Evolutionary conservation across 2,888 invertebrate species (phyloP).

Genomic region (Craniophora ligustri): DNA sequence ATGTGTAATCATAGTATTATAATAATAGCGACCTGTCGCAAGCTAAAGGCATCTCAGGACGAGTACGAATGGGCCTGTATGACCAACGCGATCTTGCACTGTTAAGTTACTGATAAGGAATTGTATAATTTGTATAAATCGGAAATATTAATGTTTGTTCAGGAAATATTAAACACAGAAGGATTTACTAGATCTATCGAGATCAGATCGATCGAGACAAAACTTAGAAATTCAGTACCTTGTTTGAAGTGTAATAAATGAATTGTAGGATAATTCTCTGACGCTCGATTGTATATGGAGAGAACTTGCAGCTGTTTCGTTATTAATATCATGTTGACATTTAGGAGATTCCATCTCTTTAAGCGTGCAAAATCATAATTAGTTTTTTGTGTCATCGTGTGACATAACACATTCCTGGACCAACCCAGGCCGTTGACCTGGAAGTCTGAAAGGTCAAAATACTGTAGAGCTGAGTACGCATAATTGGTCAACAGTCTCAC

Average conservation of each 20-base stretch:
- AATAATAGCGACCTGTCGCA: slow-evolving; percentile 77
- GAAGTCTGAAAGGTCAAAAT: slow-evolving; percentile 72
- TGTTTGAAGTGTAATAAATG: neutral
- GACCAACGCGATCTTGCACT: slow-evolving; percentile 56
- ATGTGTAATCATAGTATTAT: slow-evolving; percentile 76
- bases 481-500: slow-evolving; percentile 65
- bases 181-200: neutral
- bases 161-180: neutral
- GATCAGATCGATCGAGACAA: neutral
- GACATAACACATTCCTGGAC: slow-evolving; percentile 59
- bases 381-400: slow-evolving; percentile 59
- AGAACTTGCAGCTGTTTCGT: slow-evolving; percentile 24
- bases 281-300: slow-evolving; percentile 12
- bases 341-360: slow-evolving; percentile 49
- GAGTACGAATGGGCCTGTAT: slow-evolving; percentile 66
- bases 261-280: slow-evolving; percentile 11
- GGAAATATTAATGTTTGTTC: slow-evolving; percentile 41
- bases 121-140: slow-evolving; percentile 41
- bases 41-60: slow-evolving; percentile 61
- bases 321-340: slow-evolving; percentile 52
- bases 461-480: slow-evolving; percentile 52
- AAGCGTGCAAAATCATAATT: slow-evolving; percentile 60
- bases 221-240: neutral
- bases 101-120: slow-evolving; percentile 61
- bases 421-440: slow-evolving; percentile 71